Evolutionary conservation across 2,797 vertebrate genomes (phyloP).

Genomic region (Macropus fuliginosus): DNA sequence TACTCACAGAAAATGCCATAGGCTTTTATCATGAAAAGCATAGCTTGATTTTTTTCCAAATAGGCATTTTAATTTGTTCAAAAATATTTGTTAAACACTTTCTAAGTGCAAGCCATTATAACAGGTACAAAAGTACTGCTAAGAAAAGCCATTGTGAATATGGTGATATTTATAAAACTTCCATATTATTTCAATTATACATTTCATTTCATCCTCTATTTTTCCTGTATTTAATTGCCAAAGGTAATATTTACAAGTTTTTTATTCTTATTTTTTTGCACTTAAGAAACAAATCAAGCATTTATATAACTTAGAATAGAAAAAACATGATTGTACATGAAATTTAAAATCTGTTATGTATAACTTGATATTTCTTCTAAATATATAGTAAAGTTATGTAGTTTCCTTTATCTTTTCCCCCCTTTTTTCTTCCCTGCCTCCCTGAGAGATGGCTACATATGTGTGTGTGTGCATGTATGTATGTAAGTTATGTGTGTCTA

Average conservation of each 20-base stretch:
- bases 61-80: neutral
- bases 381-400: too few species aligned
- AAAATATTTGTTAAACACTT: conserved; percentile 1
- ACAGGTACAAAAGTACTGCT: too few species aligned
- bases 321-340: too few species aligned
- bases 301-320: too few species aligned
- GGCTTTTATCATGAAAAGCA: neutral
- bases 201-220: neutral
- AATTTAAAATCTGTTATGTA: too few species aligned
- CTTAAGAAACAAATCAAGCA: too few species aligned
- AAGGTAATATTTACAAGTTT: neutral
- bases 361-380: too few species aligned
- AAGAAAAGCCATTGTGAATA: neutral
- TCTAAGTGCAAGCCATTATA: neutral
- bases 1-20: conserved; percentile 14
- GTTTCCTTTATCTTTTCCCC: too few species aligned
- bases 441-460: too few species aligned
- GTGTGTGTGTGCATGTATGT: neutral
- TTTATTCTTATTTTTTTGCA: neutral
- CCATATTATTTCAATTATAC: neutral
- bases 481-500: neutral
- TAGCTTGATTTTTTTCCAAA: neutral
- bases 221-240: conserved; percentile 8
- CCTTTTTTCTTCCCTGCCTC: too few species aligned
- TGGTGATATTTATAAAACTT: neutral